Conservation (phyloP, 2,888 invertebrate species). For the Colletes collaris region DNA sequence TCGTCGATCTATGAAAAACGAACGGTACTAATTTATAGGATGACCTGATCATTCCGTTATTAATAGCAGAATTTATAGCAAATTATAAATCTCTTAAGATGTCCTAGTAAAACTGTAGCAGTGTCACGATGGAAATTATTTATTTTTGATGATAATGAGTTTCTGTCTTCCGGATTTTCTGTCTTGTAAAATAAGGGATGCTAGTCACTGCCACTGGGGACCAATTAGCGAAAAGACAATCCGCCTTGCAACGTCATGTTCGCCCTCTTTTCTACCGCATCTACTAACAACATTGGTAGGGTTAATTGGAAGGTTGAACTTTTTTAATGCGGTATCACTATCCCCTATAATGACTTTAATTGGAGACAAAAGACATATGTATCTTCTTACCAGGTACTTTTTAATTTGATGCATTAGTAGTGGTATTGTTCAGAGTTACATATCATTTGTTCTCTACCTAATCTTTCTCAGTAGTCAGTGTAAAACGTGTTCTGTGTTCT, state of each 20-base stretch:
- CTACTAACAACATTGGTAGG: slow-evolving; percentile 16
- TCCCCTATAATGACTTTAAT: slow-evolving; percentile 10
- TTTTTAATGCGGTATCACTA: slow-evolving; percentile 6
- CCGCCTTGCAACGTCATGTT: slow-evolving; percentile 39
- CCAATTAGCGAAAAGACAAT: slow-evolving; percentile 63
- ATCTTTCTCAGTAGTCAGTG: no score
- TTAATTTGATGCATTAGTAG: no score
- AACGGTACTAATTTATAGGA: no score
- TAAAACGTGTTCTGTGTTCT: no score
- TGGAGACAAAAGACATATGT: neutral
- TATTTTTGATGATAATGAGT: neutral
- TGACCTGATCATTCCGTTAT: no score
- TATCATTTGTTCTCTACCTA: no score
- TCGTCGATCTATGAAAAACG: no score
- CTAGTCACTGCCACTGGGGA: slow-evolving; percentile 54
- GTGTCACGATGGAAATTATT: slow-evolving; percentile 1
- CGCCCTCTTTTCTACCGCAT: slow-evolving; percentile 19
- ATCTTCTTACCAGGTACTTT: neutral
- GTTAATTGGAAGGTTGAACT: slow-evolving; percentile 35
- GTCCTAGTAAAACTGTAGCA: neutral
- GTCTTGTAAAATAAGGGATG: slow-evolving; percentile 17
- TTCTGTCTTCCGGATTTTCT: slow-evolving; percentile 1
- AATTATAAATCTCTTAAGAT: no score
- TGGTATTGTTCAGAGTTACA: no score
- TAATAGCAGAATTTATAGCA: no score